Evolutionary conservation across 2,797 vertebrate genomes (phyloP), one percentile per base, ranked within the genome.

Genomic region (Rhinoraja longicauda): DNA sequence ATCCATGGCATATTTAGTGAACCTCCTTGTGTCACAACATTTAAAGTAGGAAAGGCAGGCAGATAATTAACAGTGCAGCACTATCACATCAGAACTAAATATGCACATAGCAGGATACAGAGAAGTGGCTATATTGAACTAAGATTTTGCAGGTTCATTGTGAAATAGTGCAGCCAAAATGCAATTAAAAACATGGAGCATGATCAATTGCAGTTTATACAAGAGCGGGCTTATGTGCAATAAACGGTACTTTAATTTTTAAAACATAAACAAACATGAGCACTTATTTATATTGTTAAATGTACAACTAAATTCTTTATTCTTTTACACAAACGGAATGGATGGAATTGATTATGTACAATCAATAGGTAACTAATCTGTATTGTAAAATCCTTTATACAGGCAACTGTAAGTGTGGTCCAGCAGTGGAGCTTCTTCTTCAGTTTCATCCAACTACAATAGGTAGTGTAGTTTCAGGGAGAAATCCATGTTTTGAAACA

Each of bases 311-410:
- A 94, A 94, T 94, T 95, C 67, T 96, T 96, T 96, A 95, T 95
- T 95, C 96, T 95, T 96, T 96, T 97, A 96, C 96, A 97, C 96
- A 96, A 96, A 96, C 97, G 95, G 94, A 97, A 97, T 96, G 95
- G 95, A 96, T 95, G 95, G 82, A 95, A 93, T 96, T 94, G 94
- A 96, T 93, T 97, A 97, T 97, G 96, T 97, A 97, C 96, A 97
- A 94, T 95, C 94, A 97, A 97, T 95, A 96, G 95, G 95, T 95
- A 95, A 96, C 95, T 95, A 95, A 96, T 95, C 96, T 95, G 95
- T 95, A 95, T 95, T 96, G 95, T 95, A 15, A 75, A 53, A 92
- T 92, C 70, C 45, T 92, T 70, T 73, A 57, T 75, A 73, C 70
- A 75, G 70, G 70, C 45, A 92, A 75, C 36, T 92, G 53, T 92